Conservation (phyloP, 1,140 invertebrate genomes). For the Liolophura sinensis region DNA sequence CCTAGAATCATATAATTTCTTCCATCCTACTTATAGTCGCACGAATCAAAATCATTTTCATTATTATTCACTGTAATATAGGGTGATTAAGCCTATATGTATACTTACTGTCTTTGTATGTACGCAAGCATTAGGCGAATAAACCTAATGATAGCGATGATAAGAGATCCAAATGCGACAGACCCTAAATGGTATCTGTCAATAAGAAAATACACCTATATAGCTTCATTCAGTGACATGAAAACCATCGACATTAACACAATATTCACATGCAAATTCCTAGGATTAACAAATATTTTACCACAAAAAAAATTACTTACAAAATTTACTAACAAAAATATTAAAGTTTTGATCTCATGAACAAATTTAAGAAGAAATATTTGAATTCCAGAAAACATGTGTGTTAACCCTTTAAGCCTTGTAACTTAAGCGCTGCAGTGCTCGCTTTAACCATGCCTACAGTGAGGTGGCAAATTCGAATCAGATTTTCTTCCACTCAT, state of each 20-base stretch:
- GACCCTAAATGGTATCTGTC: slow-evolving; percentile 81
- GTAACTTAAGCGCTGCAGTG: too few relatives aligned
- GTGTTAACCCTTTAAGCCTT: too few relatives aligned
- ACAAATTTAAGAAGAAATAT: too few relatives aligned
- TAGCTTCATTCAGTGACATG: background rate
- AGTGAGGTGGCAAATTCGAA: too few relatives aligned
- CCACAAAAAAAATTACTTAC: background rate
- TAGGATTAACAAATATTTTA: background rate
- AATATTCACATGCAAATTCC: background rate
- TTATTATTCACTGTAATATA: too few relatives aligned
- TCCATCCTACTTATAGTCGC: too few relatives aligned
- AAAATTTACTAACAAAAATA: background rate
- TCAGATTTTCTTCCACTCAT: background rate
- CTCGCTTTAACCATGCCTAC: too few relatives aligned
- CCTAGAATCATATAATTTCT: too few relatives aligned
- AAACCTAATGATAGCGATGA: slow-evolving; percentile 87
- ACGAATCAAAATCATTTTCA: too few relatives aligned
- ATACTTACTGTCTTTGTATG: slow-evolving; percentile 76
- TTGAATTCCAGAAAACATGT: too few relatives aligned
- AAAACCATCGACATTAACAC: background rate
- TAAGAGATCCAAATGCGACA: slow-evolving; percentile 84
- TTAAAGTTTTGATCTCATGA: background rate
- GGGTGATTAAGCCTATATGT: too few relatives aligned
- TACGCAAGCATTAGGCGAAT: slow-evolving; percentile 81
- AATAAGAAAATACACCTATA: slow-evolving; percentile 4